phyloP scores from a whole-genome alignment of 1,140 invertebrate genomes.

The Hyles euphorbiae region DNA sequence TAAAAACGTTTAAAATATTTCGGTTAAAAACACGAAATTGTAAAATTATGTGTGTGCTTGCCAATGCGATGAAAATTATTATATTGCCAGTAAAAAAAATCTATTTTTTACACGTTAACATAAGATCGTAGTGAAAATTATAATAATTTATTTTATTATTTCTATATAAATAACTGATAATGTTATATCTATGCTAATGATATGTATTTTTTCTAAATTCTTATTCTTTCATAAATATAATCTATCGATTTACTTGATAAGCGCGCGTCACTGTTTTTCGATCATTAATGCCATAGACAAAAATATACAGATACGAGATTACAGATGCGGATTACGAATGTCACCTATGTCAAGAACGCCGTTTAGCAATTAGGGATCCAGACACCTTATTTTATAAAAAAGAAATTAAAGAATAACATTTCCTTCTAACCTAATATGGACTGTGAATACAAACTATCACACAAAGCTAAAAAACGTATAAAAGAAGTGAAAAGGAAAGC shows the following conservation, averaged over 20 bases:
- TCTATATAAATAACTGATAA: no score
- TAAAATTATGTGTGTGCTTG: slow-evolving; percentile 45
- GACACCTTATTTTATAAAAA: neutral
- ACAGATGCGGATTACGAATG: neutral
- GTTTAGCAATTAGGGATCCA: neutral
- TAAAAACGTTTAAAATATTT: slow-evolving; percentile 52
- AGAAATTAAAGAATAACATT: slow-evolving; percentile 9
- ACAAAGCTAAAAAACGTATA: slow-evolving; percentile 88
- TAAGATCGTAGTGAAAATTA: no score
- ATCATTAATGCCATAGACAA: no score
- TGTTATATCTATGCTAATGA: no score
- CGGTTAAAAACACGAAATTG: slow-evolving; percentile 52
- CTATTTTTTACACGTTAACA: neutral
- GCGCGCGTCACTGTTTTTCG: no score
- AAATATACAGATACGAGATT: no score
- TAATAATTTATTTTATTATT: no score
- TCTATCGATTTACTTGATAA: no score
- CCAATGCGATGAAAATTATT: slow-evolving; percentile 43
- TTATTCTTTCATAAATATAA: no score
- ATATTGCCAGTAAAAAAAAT: slow-evolving; percentile 32
- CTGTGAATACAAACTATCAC: slow-evolving; percentile 79
- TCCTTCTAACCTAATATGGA: slow-evolving; percentile 51
- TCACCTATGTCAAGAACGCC: neutral
- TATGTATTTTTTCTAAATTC: no score
- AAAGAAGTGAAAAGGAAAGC: slow-evolving; percentile 92